These are phyloP conservation scores for Odontothrips loti DNA, from an alignment of 2,888 invertebrate genomes.

Conservation along the genomic window DNA sequence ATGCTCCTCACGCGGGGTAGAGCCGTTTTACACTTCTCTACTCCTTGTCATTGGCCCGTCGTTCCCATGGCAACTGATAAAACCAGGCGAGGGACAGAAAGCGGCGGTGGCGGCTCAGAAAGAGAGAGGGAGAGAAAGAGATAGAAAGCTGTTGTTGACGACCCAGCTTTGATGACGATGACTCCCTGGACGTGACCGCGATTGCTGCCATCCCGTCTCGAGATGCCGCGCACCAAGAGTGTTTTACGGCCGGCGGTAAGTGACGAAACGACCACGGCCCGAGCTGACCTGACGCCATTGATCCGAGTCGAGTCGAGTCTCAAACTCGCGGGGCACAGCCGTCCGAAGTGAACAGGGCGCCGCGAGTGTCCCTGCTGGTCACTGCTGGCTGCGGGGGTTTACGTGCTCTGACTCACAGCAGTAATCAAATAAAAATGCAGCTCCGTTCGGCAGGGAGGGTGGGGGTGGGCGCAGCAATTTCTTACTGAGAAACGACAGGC, in stretches of 20 bases:
- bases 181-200: neutral
- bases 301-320: no score
- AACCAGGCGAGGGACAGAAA: neutral
- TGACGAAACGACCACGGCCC: neutral
- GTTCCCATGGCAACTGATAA: neutral
- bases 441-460: neutral
- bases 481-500: no score
- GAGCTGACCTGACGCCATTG: neutral
- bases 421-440: no score
- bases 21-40: no score
- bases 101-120: no score
- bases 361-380: no score
- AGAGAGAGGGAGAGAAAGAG: no score
- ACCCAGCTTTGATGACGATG: neutral
- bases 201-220: neutral
- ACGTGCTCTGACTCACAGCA: no score
- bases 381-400: no score
- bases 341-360: no score
- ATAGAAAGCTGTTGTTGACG: neutral
- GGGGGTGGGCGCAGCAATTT: neutral
- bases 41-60: neutral
- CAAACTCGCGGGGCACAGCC: no score
- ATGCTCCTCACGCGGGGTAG: no score
- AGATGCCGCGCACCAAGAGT: neutral
- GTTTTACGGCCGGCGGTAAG: slow-evolving; percentile 3